A percentile compares a stretch with the other conserved stretches of the same genome.
Conservation (phyloP, 2,888 invertebrate species). For the Cremastinae sp. region DNA sequence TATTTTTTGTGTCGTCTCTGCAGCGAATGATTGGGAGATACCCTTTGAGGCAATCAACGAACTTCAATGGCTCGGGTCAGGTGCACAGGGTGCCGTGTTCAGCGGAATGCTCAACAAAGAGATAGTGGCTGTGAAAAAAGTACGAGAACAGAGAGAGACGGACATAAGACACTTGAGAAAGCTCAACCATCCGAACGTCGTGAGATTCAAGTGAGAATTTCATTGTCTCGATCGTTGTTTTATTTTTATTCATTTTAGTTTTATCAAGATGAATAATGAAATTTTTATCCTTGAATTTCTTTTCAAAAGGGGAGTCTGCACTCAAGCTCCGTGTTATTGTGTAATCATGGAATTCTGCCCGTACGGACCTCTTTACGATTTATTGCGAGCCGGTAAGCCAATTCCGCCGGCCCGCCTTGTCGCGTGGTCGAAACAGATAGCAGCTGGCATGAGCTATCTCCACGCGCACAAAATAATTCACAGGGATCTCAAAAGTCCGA, state of each 20-base stretch:
- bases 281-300: slow-evolving; percentile 30
- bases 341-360: slow-evolving; percentile 99
- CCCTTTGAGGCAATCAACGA: slow-evolving; percentile 95
- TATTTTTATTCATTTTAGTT: slow-evolving; percentile 11
- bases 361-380: slow-evolving; percentile 95
- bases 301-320: slow-evolving; percentile 91
- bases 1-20: slow-evolving; percentile 6
- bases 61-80: slow-evolving; percentile 94
- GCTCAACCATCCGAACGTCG: slow-evolving; percentile 97
- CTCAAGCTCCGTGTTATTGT: slow-evolving; percentile 94
- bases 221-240: neutral
- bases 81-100: slow-evolving; percentile 98
- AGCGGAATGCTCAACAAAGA: slow-evolving; percentile 91
- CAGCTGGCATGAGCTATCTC: slow-evolving; percentile 97
- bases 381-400: slow-evolving; percentile 90
- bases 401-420: slow-evolving; percentile 93
- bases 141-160: slow-evolving; percentile 94
- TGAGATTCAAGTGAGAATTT: slow-evolving; percentile 86
- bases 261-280: neutral
- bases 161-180: slow-evolving; percentile 95
- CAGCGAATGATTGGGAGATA: slow-evolving; percentile 95
- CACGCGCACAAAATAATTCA: slow-evolving; percentile 98
- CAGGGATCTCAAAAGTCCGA: slow-evolving; percentile 98
- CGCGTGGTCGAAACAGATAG: slow-evolving; percentile 97
- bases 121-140: slow-evolving; percentile 97